Conservation (phyloP, 2,113 vertebrate genomes). For the Colaptes auratus region DNA sequence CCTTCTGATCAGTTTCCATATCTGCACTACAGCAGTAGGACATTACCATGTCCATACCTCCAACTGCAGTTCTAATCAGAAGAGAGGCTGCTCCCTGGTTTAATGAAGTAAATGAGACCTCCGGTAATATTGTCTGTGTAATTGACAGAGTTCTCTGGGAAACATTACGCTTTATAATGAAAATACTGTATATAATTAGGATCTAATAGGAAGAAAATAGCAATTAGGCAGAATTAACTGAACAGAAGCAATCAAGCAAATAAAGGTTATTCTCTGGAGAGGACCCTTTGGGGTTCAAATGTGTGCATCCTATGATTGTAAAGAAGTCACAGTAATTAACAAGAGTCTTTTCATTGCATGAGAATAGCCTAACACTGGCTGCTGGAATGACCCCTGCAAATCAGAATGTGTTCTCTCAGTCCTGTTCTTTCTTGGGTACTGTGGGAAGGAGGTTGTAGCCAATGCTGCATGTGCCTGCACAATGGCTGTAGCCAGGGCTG, state of each 20-base stretch:
- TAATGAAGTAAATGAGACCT: constrained; percentile 83
- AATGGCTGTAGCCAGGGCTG: neutral
- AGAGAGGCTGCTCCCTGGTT: constrained; percentile 48
- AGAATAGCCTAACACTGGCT: constrained; percentile 26
- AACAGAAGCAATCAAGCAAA: constrained; percentile 84
- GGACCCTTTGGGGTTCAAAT: constrained; percentile 78
- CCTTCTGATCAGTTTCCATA: neutral
- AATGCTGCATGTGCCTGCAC: too few species aligned
- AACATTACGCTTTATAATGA: constrained; percentile 84
- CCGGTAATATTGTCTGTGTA: constrained; percentile 75
- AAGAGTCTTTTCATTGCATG: constrained; percentile 62
- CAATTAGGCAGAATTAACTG: constrained; percentile 84
- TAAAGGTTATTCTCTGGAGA: constrained; percentile 83
- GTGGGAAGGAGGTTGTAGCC: neutral
- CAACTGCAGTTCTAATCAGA: constrained; percentile 69
- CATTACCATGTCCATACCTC: constrained; percentile 29
- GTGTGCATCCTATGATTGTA: constrained; percentile 71
- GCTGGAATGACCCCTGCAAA: constrained; percentile 32
- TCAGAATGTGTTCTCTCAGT: neutral
- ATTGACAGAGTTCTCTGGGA: constrained; percentile 83
- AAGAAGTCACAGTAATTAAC: constrained; percentile 78
- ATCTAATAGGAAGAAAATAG: constrained; percentile 85
- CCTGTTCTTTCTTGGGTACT: neutral
- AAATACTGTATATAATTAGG: constrained; percentile 87
- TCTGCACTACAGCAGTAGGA: neutral